A percentile compares a stretch with the other conserved stretches of the same genome.
Evolutionary conservation across 1,140 invertebrate genomes (phyloP).

Genomic region (Drosophila chauvacae): DNA sequence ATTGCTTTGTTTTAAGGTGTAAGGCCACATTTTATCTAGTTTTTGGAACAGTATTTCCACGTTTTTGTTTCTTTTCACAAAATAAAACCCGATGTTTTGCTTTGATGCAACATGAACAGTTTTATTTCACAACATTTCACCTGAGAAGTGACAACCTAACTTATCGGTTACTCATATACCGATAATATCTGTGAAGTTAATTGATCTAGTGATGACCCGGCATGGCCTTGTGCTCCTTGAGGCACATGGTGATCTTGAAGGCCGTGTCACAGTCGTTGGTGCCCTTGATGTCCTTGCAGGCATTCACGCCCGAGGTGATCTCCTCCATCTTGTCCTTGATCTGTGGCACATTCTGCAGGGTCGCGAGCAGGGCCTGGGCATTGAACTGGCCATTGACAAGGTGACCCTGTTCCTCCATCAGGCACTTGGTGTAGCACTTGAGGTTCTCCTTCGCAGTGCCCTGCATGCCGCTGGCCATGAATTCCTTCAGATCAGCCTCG

Average conservation of each 20-base stretch:
- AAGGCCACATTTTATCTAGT: no score
- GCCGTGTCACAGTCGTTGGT: conserved; percentile 76
- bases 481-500: conserved; percentile 61
- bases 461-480: conserved; percentile 63
- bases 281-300: conserved; percentile 71
- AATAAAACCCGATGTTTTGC: conserved; percentile 5
- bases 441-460: conserved; percentile 56
- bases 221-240: conserved; percentile 68
- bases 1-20: background rate
- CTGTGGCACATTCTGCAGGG: conserved; percentile 58
- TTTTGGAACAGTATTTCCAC: background rate
- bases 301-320: conserved; percentile 57
- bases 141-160: background rate
- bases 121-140: conserved; percentile 53
- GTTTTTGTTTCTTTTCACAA: background rate
- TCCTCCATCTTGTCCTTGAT: conserved; percentile 61
- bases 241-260: conserved; percentile 70
- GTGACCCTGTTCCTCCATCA: conserved; percentile 76
- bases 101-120: conserved; percentile 48
- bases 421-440: conserved; percentile 71
- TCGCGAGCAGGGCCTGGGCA: conserved; percentile 50
- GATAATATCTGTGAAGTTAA: background rate
- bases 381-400: conserved; percentile 68
- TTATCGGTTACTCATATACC: background rate
- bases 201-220: conserved; percentile 26